Conservation (phyloP, 2,888 invertebrate genomes). For the Cephus spinipes region DNA sequence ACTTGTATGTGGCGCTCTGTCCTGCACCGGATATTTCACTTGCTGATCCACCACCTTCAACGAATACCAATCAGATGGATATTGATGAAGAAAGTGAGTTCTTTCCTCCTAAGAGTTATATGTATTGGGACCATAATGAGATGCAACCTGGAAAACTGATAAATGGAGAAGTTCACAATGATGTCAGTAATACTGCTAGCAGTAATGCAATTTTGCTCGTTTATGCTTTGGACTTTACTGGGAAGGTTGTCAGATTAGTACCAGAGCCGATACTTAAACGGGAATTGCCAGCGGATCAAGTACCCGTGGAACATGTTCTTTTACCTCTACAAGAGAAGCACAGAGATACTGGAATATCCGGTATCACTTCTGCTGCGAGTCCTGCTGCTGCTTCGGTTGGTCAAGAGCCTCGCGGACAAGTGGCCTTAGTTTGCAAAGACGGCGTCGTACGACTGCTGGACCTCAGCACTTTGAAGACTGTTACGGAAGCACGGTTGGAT, state of each 20-base stretch:
- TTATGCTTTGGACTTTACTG: slow-evolving; percentile 70
- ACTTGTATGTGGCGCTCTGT: slow-evolving; percentile 58
- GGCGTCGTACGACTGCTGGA: slow-evolving; percentile 81
- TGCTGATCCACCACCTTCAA: slow-evolving; percentile 64
- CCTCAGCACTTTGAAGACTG: slow-evolving; percentile 76
- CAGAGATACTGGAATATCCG: slow-evolving; percentile 29
- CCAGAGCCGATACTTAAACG: slow-evolving; percentile 74
- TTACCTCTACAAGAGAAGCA: slow-evolving; percentile 70
- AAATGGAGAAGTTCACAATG: slow-evolving; percentile 68
- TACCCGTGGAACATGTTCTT: slow-evolving; percentile 78
- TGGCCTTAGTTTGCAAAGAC: slow-evolving; percentile 80
- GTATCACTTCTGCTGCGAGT: slow-evolving; percentile 23
- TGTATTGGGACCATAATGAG: slow-evolving; percentile 73
- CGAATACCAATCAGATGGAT: slow-evolving; percentile 60
- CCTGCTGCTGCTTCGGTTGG: slow-evolving; percentile 24
- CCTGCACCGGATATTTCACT: slow-evolving; percentile 28
- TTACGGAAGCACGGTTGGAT: slow-evolving; percentile 77
- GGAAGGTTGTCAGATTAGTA: slow-evolving; percentile 68
- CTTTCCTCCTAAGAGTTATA: slow-evolving; percentile 63
- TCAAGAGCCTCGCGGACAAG: slow-evolving; percentile 68
- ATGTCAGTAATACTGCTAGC: slow-evolving; percentile 25
- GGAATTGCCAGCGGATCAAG: slow-evolving; percentile 75
- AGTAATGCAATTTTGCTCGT: slow-evolving; percentile 69
- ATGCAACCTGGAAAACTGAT: slow-evolving; percentile 70
- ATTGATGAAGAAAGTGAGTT: slow-evolving; percentile 62